Percentiles rank a stretch among this genome's conserved stretches.
Conservation (phyloP, 2,888 invertebrate species). For the Watsonalla binaria region DNA sequence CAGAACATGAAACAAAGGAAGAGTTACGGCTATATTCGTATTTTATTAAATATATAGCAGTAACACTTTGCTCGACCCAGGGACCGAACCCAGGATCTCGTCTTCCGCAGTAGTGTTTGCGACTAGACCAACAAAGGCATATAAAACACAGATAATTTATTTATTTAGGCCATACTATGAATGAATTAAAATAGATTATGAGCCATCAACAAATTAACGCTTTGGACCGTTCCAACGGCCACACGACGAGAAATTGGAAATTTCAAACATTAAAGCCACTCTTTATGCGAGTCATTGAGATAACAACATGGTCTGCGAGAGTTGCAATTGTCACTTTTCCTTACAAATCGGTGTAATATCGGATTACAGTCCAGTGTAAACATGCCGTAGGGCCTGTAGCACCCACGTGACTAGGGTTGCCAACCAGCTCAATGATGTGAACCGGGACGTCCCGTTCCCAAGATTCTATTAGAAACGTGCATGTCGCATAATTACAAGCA, state of each 20-base stretch:
- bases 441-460: constrained; percentile 2
- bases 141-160: too few species aligned
- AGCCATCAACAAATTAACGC: constrained; percentile 1
- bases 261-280: constrained; percentile 25
- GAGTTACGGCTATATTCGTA: too few species aligned
- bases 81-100: too few species aligned
- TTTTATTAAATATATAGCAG: too few species aligned
- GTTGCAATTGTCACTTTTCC: constrained; percentile 1
- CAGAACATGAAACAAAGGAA: too few species aligned
- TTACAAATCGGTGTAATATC: constrained; percentile 16
- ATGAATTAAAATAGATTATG: too few species aligned
- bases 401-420: constrained; percentile 2
- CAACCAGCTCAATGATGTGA: not conserved
- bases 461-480: not conserved
- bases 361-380: constrained; percentile 15
- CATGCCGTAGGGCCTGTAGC: constrained; percentile 3
- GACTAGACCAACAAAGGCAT: too few species aligned
- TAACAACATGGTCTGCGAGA: constrained; percentile 9
- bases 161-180: too few species aligned
- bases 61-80: too few species aligned
- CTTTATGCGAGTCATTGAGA: constrained; percentile 27
- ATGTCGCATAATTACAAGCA: not conserved
- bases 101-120: too few species aligned
- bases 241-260: constrained; percentile 23
- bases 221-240: constrained; percentile 13